Conservation (phyloP, 1,140 invertebrate genomes). For the Heliconius congener region DNA sequence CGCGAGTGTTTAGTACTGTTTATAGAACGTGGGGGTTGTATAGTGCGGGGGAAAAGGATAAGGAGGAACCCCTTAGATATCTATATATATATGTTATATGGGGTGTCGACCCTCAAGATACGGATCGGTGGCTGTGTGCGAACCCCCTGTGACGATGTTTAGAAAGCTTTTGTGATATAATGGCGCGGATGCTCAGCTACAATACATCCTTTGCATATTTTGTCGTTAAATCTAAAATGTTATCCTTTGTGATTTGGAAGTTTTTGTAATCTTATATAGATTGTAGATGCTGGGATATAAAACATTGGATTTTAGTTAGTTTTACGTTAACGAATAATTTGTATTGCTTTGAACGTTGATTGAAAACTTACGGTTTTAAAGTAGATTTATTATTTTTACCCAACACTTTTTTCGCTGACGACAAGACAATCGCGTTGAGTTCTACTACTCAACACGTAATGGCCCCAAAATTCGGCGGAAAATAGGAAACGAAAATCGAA, state of each 20-base stretch:
- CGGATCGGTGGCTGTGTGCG: conserved; percentile 57
- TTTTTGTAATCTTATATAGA: neutral
- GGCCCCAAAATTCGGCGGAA: too few species aligned
- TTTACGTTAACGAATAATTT: too few species aligned
- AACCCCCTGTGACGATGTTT: conserved; percentile 54
- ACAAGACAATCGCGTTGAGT: too few species aligned
- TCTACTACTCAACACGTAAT: too few species aligned
- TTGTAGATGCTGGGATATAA: neutral
- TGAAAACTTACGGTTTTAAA: too few species aligned
- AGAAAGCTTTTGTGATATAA: conserved; percentile 65
- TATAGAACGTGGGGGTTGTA: conserved; percentile 56
- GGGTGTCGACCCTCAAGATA: conserved; percentile 66
- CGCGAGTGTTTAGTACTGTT: conserved; percentile 70
- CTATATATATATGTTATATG: conserved; percentile 57
- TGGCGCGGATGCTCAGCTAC: conserved; percentile 40
- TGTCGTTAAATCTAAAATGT: conserved; percentile 30
- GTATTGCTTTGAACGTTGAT: too few species aligned
- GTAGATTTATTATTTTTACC: too few species aligned
- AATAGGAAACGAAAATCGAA: too few species aligned
- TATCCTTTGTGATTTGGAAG: neutral
- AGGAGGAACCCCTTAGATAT: conserved; percentile 74
- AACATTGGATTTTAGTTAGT: too few species aligned
- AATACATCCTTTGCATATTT: conserved; percentile 39
- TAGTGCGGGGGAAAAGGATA: conserved; percentile 66
- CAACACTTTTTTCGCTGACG: too few species aligned